Evolutionary conservation across 1,140 invertebrate species (phyloP).

Genomic region (Thalassaphorura encarpata): DNA sequence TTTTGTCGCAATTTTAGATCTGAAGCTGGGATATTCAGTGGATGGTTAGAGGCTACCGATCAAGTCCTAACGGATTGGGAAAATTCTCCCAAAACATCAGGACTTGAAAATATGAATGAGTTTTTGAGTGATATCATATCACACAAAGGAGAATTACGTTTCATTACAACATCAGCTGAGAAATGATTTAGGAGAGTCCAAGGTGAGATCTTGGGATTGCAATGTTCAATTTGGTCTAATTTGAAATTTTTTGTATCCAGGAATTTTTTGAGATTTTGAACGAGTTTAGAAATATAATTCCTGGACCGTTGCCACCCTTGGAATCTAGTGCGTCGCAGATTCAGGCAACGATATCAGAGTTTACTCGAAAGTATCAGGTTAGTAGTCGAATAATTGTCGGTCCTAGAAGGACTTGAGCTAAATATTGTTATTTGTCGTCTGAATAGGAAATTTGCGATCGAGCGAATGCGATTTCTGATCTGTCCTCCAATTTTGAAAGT

Average conservation of each 20-base stretch:
- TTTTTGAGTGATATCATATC: conserved; percentile 90
- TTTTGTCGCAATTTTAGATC: conserved; percentile 41
- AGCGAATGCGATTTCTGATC: no score
- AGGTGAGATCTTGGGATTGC: conserved; percentile 42
- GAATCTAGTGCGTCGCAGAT: conserved; percentile 60
- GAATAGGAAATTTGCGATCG: no score
- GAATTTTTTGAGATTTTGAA: conserved; percentile 72
- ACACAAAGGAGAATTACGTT: conserved; percentile 85
- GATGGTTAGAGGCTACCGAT: conserved; percentile 71
- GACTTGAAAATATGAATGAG: conserved; percentile 62
- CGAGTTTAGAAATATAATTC: conserved; percentile 69
- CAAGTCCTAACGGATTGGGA: conserved; percentile 75
- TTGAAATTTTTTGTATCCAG: conserved; percentile 33
- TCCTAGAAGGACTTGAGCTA: background rate
- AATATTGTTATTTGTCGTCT: no score
- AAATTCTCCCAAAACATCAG: conserved; percentile 53
- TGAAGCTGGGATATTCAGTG: conserved; percentile 67
- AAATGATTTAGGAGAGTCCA: conserved; percentile 90
- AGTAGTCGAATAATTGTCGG: background rate
- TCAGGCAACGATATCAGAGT: conserved; percentile 53
- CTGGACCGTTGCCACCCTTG: conserved; percentile 65
- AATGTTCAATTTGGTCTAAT: no score
- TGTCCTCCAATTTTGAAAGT: no score
- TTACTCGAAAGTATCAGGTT: conserved; percentile 45
- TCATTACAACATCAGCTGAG: conserved; percentile 88